Conservation (phyloP, 2,888 invertebrate genomes). For the Tachystola acroxantha region DNA sequence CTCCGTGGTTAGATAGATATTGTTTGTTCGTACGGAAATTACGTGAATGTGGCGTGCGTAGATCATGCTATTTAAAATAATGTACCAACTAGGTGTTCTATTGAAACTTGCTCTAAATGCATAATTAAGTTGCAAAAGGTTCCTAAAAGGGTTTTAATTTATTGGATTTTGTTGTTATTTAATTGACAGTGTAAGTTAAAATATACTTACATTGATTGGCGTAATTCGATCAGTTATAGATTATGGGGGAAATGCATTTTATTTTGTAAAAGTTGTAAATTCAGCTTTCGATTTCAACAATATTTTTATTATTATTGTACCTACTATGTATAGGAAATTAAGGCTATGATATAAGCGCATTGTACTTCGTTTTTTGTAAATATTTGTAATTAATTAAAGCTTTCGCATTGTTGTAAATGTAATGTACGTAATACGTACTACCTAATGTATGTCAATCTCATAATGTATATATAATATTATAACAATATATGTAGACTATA, state of each 20-base stretch:
- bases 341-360: slow-evolving; percentile 35
- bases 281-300: too few species aligned
- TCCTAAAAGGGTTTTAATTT: slow-evolving; percentile 3
- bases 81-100: neutral
- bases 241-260: neutral
- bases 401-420: neutral
- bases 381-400: neutral
- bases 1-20: too few species aligned
- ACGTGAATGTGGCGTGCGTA: too few species aligned
- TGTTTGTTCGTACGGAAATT: too few species aligned
- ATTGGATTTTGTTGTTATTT: neutral
- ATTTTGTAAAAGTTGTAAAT: too few species aligned
- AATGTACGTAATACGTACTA: neutral
- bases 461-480: too few species aligned
- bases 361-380: slow-evolving; percentile 37
- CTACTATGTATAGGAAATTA: neutral
- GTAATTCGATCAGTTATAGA: neutral
- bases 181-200: neutral
- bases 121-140: too few species aligned
- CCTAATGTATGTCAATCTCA: neutral
- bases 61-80: too few species aligned
- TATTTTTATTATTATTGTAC: neutral
- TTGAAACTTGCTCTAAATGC: too few species aligned
- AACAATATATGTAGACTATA: too few species aligned
- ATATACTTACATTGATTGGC: neutral